phyloP scores from a whole-genome alignment of 2,113 vertebrate species.

The Tupaia tana region DNA sequence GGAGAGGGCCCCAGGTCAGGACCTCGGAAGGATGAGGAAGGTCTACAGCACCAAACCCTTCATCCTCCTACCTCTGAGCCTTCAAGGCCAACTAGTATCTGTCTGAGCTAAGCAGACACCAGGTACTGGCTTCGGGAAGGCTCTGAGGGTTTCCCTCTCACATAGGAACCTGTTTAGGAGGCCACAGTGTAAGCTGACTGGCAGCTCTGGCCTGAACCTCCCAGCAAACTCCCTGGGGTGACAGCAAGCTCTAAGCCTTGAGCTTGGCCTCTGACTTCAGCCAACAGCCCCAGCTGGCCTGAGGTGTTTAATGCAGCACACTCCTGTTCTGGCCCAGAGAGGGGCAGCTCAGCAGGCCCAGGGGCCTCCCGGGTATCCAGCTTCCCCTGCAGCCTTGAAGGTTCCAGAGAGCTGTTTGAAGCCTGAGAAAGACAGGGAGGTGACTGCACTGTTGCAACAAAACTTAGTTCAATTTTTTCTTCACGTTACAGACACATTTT shows the following conservation, averaged over 20 bases:
- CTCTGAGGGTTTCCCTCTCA: background rate
- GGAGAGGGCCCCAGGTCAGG: background rate
- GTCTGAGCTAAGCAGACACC: background rate
- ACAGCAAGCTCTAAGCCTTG: constrained; percentile 14
- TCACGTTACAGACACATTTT: background rate
- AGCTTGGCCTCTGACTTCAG: constrained; percentile 46
- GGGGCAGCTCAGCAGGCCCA: background rate
- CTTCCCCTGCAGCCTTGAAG: fast-evolving
- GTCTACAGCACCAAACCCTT: background rate
- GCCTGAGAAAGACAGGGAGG: background rate
- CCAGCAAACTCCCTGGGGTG: background rate
- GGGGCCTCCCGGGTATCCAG: background rate
- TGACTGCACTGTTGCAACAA: background rate
- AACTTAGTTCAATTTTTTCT: background rate
- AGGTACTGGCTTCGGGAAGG: background rate
- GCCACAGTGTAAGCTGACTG: background rate
- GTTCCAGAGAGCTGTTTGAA: background rate
- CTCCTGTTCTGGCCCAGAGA: background rate
- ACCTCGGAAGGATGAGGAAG: background rate
- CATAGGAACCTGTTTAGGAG: background rate
- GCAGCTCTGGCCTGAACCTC: background rate
- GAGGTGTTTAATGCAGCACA: background rate
- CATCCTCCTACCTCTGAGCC: background rate
- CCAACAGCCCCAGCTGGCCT: background rate
- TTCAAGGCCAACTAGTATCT: background rate